phyloP scores from a whole-genome alignment of 2,888 invertebrate genomes.

The Papilio protenor region DNA sequence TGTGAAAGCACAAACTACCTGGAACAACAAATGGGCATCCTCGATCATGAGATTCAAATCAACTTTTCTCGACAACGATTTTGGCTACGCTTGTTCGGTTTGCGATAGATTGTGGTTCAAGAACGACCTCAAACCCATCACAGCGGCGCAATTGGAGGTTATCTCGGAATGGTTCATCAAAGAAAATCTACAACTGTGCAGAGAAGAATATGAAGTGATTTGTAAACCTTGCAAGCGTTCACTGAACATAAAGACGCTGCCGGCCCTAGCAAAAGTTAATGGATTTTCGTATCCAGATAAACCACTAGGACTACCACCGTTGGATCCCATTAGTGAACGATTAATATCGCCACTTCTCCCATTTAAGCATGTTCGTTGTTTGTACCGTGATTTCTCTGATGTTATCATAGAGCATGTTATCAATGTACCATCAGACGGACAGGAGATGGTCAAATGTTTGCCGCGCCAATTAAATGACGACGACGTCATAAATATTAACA shows the following conservation, averaged over 20 bases:
- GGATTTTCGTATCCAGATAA: constrained; percentile 60
- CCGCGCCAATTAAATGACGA: constrained; percentile 59
- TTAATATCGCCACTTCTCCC: constrained; percentile 59
- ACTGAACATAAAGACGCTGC: constrained; percentile 53
- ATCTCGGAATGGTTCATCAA: constrained; percentile 54
- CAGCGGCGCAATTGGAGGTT: constrained; percentile 56
- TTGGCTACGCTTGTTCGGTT: constrained; percentile 58
- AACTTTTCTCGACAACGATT: constrained; percentile 57
- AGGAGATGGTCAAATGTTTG: constrained; percentile 59
- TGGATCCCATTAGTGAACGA: constrained; percentile 59
- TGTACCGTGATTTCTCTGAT: constrained; percentile 57
- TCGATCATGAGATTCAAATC: constrained; percentile 55
- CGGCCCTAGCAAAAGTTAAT: constrained; percentile 54
- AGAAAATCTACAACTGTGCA: constrained; percentile 41
- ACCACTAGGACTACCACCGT: constrained; percentile 54
- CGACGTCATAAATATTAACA: constrained; percentile 58
- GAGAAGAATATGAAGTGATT: constrained; percentile 43
- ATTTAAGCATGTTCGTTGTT: constrained; percentile 61
- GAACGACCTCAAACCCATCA: constrained; percentile 60
- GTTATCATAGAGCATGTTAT: constrained; percentile 65
- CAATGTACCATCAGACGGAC: constrained; percentile 60
- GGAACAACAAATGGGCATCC: constrained; percentile 55
- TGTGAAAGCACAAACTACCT: constrained; percentile 51
- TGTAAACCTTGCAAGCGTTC: constrained; percentile 55
- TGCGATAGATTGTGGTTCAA: constrained; percentile 63